Evolutionary conservation across 2,888 invertebrate genomes (phyloP), one percentile per base, ranked within the genome.

Genomic region (Hypena proboscidalis): DNA sequence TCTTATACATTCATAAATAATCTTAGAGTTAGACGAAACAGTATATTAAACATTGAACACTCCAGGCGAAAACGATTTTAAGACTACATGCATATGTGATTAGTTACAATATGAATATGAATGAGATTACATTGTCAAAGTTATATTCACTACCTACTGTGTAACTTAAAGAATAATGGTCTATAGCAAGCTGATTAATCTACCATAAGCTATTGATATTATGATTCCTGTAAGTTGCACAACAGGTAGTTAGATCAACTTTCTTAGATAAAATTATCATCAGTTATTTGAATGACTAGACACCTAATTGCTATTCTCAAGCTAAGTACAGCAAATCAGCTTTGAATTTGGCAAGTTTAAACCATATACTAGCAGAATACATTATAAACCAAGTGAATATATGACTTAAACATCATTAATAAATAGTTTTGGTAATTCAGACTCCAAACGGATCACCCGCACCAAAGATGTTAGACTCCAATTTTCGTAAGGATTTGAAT

Each of bases 401-500:
- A 44, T 32, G 7, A 29, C 34, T 79, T 74, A 85, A 65, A 74
- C 70, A 59, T 88, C 85, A 21, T 83, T 70, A 51, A 84, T 92
- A 83, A 94, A 95, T 54, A 95, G 83, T 69, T 94, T 94, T 43
- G 95, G 94, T 71, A 95, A 80, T 77, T 95, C 95, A 6, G 94
- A 93, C 79, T 95, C 95, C 35, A 95, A 83, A 32, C 94, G 92
- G 57, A 95, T 92, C 15, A 95, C 92, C 68, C 94, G 92, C 22
- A 95, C 93, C 65, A 93, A 93, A 1, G 95, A 95, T 27, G 93
- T 91, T 30, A 95, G 80, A 38, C 92, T 92, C 94, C 94, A 95
- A 38, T 85, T 79, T 29, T 85, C 85, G 58, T 84, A 82, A 0
- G 80, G 74, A 61, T 82, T 83, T 2, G 77, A 57, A 55, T 76